Evolutionary conservation across 2,888 invertebrate species (phyloP).

Genomic region (Chrysomela aeneicollis): DNA sequence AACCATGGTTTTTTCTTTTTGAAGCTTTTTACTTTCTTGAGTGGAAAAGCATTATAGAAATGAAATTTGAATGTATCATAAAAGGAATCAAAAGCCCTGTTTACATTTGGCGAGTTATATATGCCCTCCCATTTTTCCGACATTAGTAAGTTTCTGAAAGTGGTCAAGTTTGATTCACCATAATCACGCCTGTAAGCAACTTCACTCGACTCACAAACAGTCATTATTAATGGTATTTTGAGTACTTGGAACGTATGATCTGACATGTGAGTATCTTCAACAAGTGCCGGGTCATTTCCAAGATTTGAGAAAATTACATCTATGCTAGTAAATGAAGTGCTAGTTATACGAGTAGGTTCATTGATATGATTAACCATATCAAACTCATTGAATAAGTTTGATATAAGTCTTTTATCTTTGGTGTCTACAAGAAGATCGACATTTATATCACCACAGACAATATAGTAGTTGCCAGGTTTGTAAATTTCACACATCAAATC

Average conservation of each 20-base stretch:
- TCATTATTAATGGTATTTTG: not conserved
- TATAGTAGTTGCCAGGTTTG: too few species aligned
- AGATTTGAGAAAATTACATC: too few species aligned
- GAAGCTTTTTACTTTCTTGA: not conserved
- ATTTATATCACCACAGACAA: too few species aligned
- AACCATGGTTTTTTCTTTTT: conserved; percentile 2
- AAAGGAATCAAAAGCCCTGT: not conserved
- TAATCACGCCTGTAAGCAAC: too few species aligned
- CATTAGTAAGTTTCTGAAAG: not conserved
- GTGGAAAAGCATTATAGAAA: not conserved
- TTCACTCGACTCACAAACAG: not conserved
- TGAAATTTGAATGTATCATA: not conserved
- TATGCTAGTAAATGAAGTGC: too few species aligned
- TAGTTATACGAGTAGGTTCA: too few species aligned
- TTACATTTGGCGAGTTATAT: not conserved
- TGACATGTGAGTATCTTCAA: not conserved
- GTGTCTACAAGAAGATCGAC: too few species aligned
- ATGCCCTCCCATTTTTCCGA: not conserved
- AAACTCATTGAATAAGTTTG: too few species aligned
- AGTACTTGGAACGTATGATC: not conserved
- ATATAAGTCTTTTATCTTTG: too few species aligned
- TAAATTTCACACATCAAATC: too few species aligned
- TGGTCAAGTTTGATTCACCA: not conserved
- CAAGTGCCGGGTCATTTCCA: too few species aligned
- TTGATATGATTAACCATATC: too few species aligned